These are phyloP conservation scores for Morpho helenor DNA, from an alignment of 2,888 invertebrate genomes.

Conservation along the genomic window DNA sequence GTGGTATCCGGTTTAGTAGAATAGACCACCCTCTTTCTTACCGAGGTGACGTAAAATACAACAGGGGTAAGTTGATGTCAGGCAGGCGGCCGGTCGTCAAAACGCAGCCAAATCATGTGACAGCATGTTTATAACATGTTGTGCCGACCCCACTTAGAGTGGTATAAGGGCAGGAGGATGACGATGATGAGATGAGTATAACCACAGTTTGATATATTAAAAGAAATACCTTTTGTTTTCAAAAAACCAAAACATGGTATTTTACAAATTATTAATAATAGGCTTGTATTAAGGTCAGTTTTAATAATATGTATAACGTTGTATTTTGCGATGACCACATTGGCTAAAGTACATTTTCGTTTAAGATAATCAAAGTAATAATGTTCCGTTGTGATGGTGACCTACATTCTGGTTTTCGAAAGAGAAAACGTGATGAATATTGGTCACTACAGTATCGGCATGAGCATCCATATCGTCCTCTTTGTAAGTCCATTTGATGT, in stretches of 20 bases:
- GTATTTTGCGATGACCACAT: constrained; percentile 13
- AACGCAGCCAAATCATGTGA: no score
- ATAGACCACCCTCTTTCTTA: no score
- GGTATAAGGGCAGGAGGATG: no score
- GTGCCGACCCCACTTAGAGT: no score
- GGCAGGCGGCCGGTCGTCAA: no score
- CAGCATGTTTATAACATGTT: no score
- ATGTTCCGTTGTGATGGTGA: constrained; percentile 51
- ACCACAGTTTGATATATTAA: no score
- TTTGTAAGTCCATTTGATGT: constrained; percentile 38
- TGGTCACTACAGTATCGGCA: constrained; percentile 45
- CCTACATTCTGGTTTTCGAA: constrained; percentile 50
- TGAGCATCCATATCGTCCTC: constrained; percentile 50
- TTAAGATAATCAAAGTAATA: constrained; percentile 50
- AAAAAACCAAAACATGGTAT: background rate
- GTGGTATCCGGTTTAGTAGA: no score
- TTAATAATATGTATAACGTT: constrained; percentile 10
- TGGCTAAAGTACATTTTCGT: constrained; percentile 35
- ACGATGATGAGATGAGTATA: no score
- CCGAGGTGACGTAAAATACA: no score
- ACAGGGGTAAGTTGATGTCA: no score
- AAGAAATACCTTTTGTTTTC: background rate
- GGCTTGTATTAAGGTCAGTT: constrained; percentile 17
- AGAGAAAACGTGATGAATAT: constrained; percentile 56
- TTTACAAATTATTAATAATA: constrained; percentile 1